Percentiles rank a stretch among this genome's conserved stretches.
These are phyloP conservation scores for Sarcophilus harrisii DNA, from an alignment of 2,797 vertebrate genomes.

Conservation along the genomic window DNA sequence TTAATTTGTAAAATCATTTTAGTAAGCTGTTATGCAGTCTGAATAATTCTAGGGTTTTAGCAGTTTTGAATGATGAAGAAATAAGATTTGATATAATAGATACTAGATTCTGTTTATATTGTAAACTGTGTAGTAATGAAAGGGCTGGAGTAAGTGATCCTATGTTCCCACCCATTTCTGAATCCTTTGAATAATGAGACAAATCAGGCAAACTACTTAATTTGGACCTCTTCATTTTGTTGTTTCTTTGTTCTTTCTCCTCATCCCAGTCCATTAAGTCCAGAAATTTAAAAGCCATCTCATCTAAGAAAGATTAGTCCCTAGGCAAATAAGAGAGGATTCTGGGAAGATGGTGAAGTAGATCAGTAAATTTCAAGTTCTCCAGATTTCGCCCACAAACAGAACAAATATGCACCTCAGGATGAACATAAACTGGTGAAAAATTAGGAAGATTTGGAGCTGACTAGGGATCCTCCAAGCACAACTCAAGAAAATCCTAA, in stretches of 20 bases:
- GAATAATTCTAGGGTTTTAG: neutral
- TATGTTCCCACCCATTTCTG: neutral
- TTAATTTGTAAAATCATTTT: neutral
- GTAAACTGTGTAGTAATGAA: neutral
- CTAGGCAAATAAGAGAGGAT: neutral
- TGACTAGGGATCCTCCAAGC: too few species aligned
- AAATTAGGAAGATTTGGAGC: too few species aligned
- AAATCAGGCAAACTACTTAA: neutral
- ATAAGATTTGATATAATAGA: neutral
- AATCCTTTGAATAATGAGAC: neutral
- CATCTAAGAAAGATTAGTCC: neutral
- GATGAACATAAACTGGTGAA: too few species aligned
- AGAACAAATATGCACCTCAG: too few species aligned
- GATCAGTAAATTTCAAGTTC: too few species aligned
- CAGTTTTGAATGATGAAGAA: neutral
- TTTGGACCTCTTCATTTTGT: neutral
- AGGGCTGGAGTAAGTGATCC: neutral
- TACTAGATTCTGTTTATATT: neutral
- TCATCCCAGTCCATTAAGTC: accelerated
- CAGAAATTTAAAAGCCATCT: neutral
- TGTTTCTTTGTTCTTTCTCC: neutral
- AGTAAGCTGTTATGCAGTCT: neutral
- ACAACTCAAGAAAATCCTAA: too few species aligned
- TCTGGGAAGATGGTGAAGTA: too few species aligned
- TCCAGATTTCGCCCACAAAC: too few species aligned